Evolutionary conservation across 2,113 vertebrate genomes (phyloP), one percentile per base, ranked within the genome.

Genomic region (Daboia siamensis): DNA sequence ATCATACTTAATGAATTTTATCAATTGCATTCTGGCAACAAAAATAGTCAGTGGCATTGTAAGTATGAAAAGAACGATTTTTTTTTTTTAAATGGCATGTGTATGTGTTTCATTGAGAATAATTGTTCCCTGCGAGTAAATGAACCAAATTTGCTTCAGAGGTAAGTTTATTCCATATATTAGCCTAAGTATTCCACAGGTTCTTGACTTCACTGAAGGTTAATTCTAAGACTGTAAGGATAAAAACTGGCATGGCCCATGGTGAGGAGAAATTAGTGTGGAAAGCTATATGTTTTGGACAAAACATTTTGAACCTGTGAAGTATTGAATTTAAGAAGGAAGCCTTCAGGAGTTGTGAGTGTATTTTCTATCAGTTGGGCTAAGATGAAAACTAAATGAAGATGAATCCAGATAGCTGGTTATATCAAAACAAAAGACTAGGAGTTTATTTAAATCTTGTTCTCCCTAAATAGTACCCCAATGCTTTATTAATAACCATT

Each of bases 401-500:
- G 94, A 93, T 84, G 11, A 44, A 90, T 39, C n/a, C 89, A 52
- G 29, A 44, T 80, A 91, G 93, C 84, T 86, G 93, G 92, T 51
- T 80, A 17, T 2, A 1, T 61, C 93, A 88, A 95, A 95, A 94
- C 92, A 87, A 91, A 92, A 92, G 87, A 90, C 29, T 29, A 85
- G 64, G 33, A 17, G 64, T 39, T 12, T 64, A 91, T 88, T 94
- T 95, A 96, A 96, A 97, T 89, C 93, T 95, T 74, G 15, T 86
- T 89, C 95, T 88, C 94, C 93, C 94, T 92, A 46, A 89, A 61
- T 93, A 85, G 92, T 95, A 87, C 97, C 92, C 91, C 91, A 93
- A 91, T 24, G 93, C 92, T 97, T 96, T 96, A 95, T 96, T 96
- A 95, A 95, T 95, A 92, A 94, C 96, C 96, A 96, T 95, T 95